Conservation (phyloP, 2,888 invertebrate species). For the Apamea monoglypha region DNA sequence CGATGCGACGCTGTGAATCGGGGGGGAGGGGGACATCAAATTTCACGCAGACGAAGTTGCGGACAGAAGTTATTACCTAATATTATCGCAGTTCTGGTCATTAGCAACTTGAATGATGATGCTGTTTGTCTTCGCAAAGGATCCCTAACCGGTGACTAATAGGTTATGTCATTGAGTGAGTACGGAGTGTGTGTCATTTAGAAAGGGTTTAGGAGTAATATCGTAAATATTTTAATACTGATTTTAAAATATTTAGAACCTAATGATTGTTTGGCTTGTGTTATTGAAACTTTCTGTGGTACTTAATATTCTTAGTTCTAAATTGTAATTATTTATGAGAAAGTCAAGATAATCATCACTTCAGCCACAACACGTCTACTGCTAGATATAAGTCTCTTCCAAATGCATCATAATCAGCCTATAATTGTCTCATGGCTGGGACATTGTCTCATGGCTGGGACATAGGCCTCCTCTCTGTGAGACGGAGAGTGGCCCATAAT, state of each 20-base stretch:
- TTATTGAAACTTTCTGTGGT: neutral
- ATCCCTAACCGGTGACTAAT: neutral
- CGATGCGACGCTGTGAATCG: too few relatives aligned
- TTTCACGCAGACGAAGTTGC: too few relatives aligned
- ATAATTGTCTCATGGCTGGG: too few relatives aligned
- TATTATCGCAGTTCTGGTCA: neutral
- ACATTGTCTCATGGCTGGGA: too few relatives aligned
- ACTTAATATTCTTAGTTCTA: neutral
- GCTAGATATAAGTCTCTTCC: too few relatives aligned
- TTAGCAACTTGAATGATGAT: neutral
- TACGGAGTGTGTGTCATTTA: neutral
- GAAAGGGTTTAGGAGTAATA: neutral
- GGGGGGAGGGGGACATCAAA: too few relatives aligned
- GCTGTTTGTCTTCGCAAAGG: neutral
- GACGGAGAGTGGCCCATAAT: too few relatives aligned
- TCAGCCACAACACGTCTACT: neutral
- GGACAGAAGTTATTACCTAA: neutral
- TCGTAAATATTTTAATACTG: too few relatives aligned
- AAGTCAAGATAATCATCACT: neutral
- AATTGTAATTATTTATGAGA: neutral
- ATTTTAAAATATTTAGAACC: neutral
- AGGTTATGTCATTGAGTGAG: constrained; percentile 1
- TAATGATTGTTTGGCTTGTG: neutral
- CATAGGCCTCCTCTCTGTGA: too few relatives aligned
- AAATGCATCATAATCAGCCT: too few relatives aligned